These are phyloP conservation scores for Paedocypris sp. DNA, from an alignment of 2,113 vertebrate genomes.

Conservation along the genomic window DNA sequence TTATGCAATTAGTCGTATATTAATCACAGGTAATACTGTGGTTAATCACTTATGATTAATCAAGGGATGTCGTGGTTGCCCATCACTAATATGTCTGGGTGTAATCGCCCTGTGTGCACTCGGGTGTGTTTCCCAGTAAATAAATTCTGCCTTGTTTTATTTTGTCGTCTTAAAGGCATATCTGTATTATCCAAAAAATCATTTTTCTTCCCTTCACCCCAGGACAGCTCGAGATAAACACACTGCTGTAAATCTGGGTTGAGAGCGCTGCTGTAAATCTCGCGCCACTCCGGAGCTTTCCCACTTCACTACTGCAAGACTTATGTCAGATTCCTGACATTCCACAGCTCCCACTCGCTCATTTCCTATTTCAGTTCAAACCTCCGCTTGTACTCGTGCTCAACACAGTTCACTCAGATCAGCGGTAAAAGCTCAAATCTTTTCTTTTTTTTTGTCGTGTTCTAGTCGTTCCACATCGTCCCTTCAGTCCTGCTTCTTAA, in stretches of 20 bases:
- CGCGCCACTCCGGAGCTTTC: not conserved
- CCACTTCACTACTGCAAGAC: not conserved
- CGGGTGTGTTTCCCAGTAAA: no score
- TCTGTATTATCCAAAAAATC: not conserved
- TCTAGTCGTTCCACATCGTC: not conserved
- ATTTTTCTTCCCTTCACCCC: not conserved
- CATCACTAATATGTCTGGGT: no score
- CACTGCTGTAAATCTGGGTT: not conserved
- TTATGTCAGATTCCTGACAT: conserved; percentile 10
- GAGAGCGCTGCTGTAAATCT: not conserved
- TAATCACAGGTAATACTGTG: no score
- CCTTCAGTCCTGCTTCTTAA: no score
- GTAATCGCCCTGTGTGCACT: no score
- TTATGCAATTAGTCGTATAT: no score
- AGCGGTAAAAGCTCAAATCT: not conserved
- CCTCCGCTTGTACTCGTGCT: not conserved
- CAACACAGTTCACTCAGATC: not conserved
- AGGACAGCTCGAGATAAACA: not conserved
- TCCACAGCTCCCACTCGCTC: conserved; percentile 1
- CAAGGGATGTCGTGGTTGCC: no score
- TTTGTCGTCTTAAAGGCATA: not conserved
- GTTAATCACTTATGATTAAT: no score
- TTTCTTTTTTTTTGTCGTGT: not conserved
- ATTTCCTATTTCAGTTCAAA: not conserved
- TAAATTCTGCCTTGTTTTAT: not conserved